Percentiles rank a stretch among this genome's conserved stretches.
Evolutionary conservation across 2,888 invertebrate species (phyloP).

Genomic region (Amblyteles armatorius): DNA sequence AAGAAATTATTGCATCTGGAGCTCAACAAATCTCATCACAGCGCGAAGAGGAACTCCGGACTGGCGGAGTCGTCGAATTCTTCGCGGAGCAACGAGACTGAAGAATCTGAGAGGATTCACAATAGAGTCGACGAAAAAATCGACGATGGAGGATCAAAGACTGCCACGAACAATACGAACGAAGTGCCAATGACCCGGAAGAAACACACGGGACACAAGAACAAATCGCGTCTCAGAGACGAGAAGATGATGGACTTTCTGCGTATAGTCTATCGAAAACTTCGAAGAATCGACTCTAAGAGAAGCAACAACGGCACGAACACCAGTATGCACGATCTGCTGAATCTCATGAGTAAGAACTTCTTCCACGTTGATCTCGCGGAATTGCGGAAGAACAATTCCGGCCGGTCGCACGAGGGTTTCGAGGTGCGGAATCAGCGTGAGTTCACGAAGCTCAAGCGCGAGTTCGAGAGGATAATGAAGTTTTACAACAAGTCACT

Average conservation of each 20-base stretch:
- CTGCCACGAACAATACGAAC: constrained; percentile 49
- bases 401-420: constrained; percentile 74
- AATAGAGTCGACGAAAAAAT: constrained; percentile 63
- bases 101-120: constrained; percentile 66
- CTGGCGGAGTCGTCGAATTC: background rate
- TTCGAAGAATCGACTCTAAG: constrained; percentile 80
- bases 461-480: constrained; percentile 82
- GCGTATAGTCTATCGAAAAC: constrained; percentile 81
- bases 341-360: constrained; percentile 83
- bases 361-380: constrained; percentile 82
- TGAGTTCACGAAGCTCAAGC: constrained; percentile 81
- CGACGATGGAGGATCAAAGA: constrained; percentile 48
- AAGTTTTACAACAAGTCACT: constrained; percentile 82
- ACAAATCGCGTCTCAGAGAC: constrained; percentile 78
- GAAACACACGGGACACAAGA: constrained; percentile 72
- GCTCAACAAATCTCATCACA: constrained; percentile 78
- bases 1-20: constrained; percentile 81
- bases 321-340: constrained; percentile 82
- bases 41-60: constrained; percentile 31
- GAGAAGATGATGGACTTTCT: constrained; percentile 83
- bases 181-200: constrained; percentile 66
- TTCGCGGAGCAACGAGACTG: constrained; percentile 19
- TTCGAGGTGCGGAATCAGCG: constrained; percentile 80
- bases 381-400: constrained; percentile 74
- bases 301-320: constrained; percentile 79